phyloP scores from a whole-genome alignment of 2,888 invertebrate genomes.

The Leptinotarsa haldemani region DNA sequence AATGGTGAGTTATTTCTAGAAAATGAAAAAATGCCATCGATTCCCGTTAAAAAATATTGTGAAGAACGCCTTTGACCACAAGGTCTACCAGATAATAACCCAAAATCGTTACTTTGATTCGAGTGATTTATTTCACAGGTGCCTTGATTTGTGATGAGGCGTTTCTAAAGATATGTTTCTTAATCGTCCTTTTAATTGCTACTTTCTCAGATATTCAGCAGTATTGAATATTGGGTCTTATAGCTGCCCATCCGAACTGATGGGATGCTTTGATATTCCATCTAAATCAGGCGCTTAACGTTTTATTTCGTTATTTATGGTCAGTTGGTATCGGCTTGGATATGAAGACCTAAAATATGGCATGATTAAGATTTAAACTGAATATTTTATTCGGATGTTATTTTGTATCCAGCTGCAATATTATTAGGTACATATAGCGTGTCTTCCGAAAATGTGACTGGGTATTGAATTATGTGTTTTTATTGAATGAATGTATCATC shows the following conservation, averaged over 20 bases:
- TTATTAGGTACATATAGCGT: background rate
- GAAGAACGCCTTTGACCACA: slow-evolving; percentile 33
- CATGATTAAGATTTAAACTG: slow-evolving; percentile 3
- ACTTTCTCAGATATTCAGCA: slow-evolving; percentile 54
- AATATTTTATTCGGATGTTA: background rate
- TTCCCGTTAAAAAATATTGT: background rate
- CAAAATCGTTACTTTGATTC: slow-evolving; percentile 51
- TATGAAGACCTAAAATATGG: slow-evolving; percentile 8
- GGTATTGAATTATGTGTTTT: background rate
- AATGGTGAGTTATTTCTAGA: too few species aligned
- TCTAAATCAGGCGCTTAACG: slow-evolving; percentile 52
- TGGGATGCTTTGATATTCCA: slow-evolving; percentile 50
- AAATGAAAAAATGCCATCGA: too few species aligned
- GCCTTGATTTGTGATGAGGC: slow-evolving; percentile 64
- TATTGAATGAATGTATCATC: background rate
- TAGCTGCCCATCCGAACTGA: slow-evolving; percentile 34
- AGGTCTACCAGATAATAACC: slow-evolving; percentile 54
- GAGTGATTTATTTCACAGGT: slow-evolving; percentile 62
- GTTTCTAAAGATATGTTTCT: slow-evolving; percentile 60
- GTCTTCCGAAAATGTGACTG: background rate
- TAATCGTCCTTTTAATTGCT: slow-evolving; percentile 63
- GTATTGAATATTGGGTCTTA: slow-evolving; percentile 28
- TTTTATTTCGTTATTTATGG: slow-evolving; percentile 16
- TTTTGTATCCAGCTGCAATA: background rate
- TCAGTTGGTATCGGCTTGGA: slow-evolving; percentile 8